Evolutionary conservation across 2,888 invertebrate species (phyloP).

Genomic region (Rotaria socialis): DNA sequence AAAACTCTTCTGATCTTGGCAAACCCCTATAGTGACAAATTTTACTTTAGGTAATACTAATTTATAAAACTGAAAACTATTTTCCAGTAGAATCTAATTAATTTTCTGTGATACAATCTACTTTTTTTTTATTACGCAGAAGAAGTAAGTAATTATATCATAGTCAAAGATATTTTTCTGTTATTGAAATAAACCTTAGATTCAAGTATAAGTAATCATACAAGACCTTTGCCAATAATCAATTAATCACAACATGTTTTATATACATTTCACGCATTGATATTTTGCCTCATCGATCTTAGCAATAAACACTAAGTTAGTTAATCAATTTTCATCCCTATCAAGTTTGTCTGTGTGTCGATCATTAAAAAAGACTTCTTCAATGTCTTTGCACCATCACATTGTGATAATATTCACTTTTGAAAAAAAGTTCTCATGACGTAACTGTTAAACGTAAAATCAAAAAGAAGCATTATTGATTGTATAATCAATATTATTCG

Average conservation of each 20-base stretch:
- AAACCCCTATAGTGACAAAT: too few species aligned
- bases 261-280: not conserved
- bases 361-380: not conserved
- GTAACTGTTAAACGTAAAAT: not conserved
- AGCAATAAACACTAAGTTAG: not conserved
- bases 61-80: too few species aligned
- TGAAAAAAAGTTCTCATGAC: not conserved
- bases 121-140: too few species aligned
- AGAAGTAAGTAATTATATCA: too few species aligned
- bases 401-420: not conserved
- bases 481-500: slow-evolving; percentile 9
- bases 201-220: not conserved
- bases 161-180: not conserved
- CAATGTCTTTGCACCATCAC: not conserved
- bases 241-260: not conserved
- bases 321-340: not conserved
- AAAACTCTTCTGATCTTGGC: too few species aligned
- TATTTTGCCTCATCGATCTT: not conserved
- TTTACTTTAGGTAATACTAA: too few species aligned
- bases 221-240: not conserved
- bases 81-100: too few species aligned
- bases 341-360: not conserved
- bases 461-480: not conserved
- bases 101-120: too few species aligned
- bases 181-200: not conserved